Conservation (phyloP, 2,113 vertebrate species). For the Ammodytes marinus region DNA sequence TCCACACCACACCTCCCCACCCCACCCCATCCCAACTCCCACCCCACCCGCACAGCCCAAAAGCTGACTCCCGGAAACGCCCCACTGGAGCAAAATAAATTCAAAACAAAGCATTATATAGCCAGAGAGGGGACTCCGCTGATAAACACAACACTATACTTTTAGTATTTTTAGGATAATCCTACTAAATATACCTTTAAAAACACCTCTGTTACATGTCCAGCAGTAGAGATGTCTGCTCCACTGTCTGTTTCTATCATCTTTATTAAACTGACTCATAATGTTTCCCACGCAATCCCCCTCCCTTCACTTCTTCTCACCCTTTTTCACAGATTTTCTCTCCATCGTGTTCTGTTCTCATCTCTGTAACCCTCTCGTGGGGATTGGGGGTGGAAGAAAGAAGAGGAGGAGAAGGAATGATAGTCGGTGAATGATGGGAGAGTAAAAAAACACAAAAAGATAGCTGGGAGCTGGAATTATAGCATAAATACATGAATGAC, state of each 20-base stretch:
- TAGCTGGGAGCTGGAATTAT: constrained; percentile 53
- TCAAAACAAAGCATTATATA: no score
- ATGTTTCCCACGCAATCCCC: constrained; percentile 33
- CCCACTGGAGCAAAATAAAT: no score
- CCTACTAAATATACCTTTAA: no score
- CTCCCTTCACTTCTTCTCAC: constrained; percentile 41
- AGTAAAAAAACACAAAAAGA: constrained; percentile 26
- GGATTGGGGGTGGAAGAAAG: constrained; percentile 67
- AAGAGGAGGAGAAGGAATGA: constrained; percentile 59
- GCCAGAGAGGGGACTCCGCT: no score
- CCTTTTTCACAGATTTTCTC: constrained; percentile 68
- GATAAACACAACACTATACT: no score
- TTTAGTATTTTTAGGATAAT: no score
- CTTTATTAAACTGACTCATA: constrained; percentile 29
- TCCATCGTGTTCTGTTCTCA: constrained; percentile 73
- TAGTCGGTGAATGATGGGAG: constrained; percentile 47
- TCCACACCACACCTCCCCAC: no score
- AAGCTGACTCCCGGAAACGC: no score
- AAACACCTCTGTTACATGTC: constrained; percentile 30
- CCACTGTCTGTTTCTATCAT: constrained; percentile 62
- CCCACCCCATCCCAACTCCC: no score
- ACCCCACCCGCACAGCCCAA: no score
- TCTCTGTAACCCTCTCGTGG: constrained; percentile 76
- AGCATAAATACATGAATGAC: constrained; percentile 54
- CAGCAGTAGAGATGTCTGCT: constrained; percentile 14